Percentiles rank a stretch among this genome's conserved stretches.
These are phyloP conservation scores for Hemithea aestivaria DNA, from an alignment of 2,888 invertebrate species.

Conservation along the genomic window DNA sequence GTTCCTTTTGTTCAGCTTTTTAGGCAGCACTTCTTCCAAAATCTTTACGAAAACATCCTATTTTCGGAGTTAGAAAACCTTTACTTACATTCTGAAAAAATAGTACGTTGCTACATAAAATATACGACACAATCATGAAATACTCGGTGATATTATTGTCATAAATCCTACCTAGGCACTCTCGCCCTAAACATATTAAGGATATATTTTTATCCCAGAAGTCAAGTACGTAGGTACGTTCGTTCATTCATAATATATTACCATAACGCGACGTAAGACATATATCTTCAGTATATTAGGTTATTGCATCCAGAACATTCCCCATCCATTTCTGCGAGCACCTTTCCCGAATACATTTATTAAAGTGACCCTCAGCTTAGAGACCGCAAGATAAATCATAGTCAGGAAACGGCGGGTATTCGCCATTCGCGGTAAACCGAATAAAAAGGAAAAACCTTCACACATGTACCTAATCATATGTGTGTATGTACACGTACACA, in stretches of 20 bases:
- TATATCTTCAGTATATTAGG: slow-evolving; percentile 56
- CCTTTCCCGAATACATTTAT: slow-evolving; percentile 75
- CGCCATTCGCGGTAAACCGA: slow-evolving; percentile 60
- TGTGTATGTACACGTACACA: slow-evolving; percentile 22
- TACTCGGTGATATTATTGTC: slow-evolving; percentile 12
- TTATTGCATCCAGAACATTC: slow-evolving; percentile 65
- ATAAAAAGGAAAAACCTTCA: slow-evolving; percentile 56
- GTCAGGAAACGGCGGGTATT: slow-evolving; percentile 67
- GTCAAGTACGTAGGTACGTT: slow-evolving; percentile 13
- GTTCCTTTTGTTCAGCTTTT: slow-evolving; percentile 47
- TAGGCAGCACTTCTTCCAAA: slow-evolving; percentile 36
- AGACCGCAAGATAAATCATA: slow-evolving; percentile 74
- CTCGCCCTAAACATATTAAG: slow-evolving; percentile 18
- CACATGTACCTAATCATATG: slow-evolving; percentile 38
- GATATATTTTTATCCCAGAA: slow-evolving; percentile 19
- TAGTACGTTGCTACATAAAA: too few species aligned
- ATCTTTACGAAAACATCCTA: slow-evolving; percentile 54
- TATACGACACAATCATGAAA: too few species aligned
- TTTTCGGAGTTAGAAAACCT: too few species aligned
- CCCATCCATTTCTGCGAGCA: slow-evolving; percentile 63
- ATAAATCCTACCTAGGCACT: slow-evolving; percentile 9
- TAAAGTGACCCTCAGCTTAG: slow-evolving; percentile 74
- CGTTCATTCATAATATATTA: slow-evolving; percentile 29
- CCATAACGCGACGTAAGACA: slow-evolving; percentile 31
- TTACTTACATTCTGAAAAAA: too few species aligned